phyloP scores from a whole-genome alignment of 1,140 invertebrate species.

The Octopus bimaculoides region DNA sequence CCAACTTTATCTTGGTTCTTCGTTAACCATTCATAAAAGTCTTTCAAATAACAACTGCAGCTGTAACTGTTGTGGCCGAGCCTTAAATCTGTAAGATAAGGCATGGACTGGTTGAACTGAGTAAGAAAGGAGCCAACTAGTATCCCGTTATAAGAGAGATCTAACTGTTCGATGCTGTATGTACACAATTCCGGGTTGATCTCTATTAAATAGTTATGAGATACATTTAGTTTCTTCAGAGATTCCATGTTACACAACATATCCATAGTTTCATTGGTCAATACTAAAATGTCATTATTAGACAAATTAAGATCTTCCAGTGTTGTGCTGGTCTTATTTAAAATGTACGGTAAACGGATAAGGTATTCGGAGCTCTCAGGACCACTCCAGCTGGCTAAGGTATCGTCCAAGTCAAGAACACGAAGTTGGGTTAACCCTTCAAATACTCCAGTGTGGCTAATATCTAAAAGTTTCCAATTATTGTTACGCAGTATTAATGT shows the following conservation, averaged over 20 bases:
- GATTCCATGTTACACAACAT: constrained; percentile 17
- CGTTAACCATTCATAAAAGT: constrained; percentile 23
- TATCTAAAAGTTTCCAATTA: constrained; percentile 16
- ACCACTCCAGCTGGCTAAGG: constrained; percentile 20
- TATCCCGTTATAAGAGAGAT: constrained; percentile 24
- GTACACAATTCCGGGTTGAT: constrained; percentile 15
- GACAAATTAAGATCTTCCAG: constrained; percentile 19
- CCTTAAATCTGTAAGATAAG: constrained; percentile 6
- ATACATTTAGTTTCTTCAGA: constrained; percentile 21
- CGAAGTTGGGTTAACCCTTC: constrained; percentile 8
- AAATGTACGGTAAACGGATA: constrained; percentile 16
- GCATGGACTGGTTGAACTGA: constrained; percentile 7
- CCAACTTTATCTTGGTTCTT: neutral
- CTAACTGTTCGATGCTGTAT: constrained; percentile 11
- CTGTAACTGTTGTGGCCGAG: constrained; percentile 21
- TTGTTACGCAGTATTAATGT: constrained; percentile 25
- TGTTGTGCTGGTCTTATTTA: constrained; percentile 19
- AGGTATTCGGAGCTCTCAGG: constrained; percentile 5
- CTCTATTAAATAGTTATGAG: constrained; percentile 18
- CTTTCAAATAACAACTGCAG: constrained; percentile 21
- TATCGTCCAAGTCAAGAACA: constrained; percentile 18
- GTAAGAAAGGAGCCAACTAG: constrained; percentile 14
- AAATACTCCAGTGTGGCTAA: constrained; percentile 20
- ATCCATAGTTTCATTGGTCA: constrained; percentile 18
- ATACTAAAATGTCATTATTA: constrained; percentile 22